Percentiles rank a stretch among this genome's conserved stretches.
Conservation (phyloP, 2,113 vertebrate species). For the Triplophysa siluroides region DNA sequence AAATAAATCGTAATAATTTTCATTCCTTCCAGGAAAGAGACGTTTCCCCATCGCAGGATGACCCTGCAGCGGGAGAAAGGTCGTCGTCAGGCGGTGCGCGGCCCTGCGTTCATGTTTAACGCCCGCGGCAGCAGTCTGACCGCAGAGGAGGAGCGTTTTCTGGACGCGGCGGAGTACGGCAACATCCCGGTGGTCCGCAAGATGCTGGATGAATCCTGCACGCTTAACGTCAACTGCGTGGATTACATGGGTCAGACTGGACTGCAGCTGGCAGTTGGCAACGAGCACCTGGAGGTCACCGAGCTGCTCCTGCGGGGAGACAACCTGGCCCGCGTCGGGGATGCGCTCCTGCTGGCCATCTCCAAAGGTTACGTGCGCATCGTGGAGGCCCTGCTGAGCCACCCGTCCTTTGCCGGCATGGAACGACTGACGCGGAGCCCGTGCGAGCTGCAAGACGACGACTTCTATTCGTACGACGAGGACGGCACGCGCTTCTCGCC, state of each 20-base stretch:
- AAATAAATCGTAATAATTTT: background rate
- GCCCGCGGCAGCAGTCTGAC: constrained; percentile 81
- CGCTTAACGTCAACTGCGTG: constrained; percentile 55
- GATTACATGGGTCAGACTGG: constrained; percentile 58
- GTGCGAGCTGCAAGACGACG: constrained; percentile 82
- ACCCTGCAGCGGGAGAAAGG: constrained; percentile 82
- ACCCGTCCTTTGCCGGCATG: constrained; percentile 81
- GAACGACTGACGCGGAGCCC: constrained; percentile 83
- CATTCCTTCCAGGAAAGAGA: constrained; percentile 58
- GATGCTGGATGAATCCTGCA: constrained; percentile 55
- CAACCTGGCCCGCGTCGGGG: constrained; percentile 86
- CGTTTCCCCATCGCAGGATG: constrained; percentile 73
- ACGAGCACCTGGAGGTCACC: constrained; percentile 57
- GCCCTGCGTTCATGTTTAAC: constrained; percentile 86
- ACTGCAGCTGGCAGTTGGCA: constrained; percentile 53
- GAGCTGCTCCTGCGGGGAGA: constrained; percentile 73
- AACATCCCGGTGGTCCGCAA: constrained; percentile 58
- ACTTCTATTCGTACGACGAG: constrained; percentile 90
- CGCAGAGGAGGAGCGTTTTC: constrained; percentile 50
- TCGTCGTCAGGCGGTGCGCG: constrained; percentile 80
- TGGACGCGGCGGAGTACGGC: constrained; percentile 54
- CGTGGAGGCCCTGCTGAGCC: constrained; percentile 85
- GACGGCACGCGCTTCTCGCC: constrained; percentile 89
- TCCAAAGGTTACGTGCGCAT: constrained; percentile 89
- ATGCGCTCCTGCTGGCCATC: constrained; percentile 86